phyloP scores from a whole-genome alignment of 1,140 invertebrate genomes.

The Philopotamus ludificatus region DNA sequence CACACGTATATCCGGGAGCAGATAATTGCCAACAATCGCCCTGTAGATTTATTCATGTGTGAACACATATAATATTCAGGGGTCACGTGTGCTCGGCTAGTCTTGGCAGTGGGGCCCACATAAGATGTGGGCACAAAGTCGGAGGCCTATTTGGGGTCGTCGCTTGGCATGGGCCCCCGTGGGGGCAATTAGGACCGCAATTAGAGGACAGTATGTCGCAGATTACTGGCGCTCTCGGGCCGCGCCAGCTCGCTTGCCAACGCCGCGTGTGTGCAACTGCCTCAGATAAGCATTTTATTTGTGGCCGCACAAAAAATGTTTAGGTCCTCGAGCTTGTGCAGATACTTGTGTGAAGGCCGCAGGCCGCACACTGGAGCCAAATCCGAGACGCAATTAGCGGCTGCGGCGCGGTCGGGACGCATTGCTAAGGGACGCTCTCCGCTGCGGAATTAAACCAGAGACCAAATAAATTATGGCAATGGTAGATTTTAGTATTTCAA shows the following conservation, averaged over 20 bases:
- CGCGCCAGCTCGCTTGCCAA: conserved; percentile 25
- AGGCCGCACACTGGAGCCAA: not conserved
- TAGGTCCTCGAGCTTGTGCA: not conserved
- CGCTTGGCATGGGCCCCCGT: conserved; percentile 18
- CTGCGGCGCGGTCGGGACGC: too few relatives aligned
- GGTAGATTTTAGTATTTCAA: too few relatives aligned
- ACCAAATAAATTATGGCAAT: too few relatives aligned
- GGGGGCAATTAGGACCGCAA: conserved; percentile 55
- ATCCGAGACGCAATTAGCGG: conserved; percentile 7
- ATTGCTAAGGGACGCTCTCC: too few relatives aligned
- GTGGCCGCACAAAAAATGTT: conserved; percentile 7
- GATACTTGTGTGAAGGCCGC: not conserved
- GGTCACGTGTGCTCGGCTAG: too few relatives aligned
- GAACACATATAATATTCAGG: too few relatives aligned
- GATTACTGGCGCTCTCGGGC: conserved; percentile 47
- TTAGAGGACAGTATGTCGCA: conserved; percentile 56
- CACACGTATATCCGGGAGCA: too few relatives aligned
- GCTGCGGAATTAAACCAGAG: too few relatives aligned
- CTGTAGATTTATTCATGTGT: too few relatives aligned
- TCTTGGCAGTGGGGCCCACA: too few relatives aligned
- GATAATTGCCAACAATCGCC: too few relatives aligned
- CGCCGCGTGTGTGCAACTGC: conserved; percentile 28
- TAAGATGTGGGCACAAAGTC: conserved; percentile 8
- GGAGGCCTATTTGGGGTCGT: conserved; percentile 24
- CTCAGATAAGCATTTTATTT: conserved; percentile 30